Evolutionary conservation across 2,888 invertebrate species (phyloP), one percentile per base, ranked within the genome.

Genomic region (Resseliella maxima): DNA sequence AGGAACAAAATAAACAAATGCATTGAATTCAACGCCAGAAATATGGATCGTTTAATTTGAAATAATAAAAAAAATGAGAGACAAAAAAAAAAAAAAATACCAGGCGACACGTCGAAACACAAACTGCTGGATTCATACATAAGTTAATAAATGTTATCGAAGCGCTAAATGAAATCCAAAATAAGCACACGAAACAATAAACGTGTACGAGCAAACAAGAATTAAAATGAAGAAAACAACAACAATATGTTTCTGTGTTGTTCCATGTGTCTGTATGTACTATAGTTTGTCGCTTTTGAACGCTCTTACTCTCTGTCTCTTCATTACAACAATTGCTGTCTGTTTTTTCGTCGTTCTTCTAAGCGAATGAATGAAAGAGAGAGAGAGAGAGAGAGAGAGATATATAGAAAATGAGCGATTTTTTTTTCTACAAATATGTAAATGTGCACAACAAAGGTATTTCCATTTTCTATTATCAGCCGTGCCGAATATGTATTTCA

Each of bases 401-500:
- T n/a, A n/a, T n/a, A n/a, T n/a, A n/a, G n/a, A n/a, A n/a, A n/a
- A n/a, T n/a, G n/a, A n/a, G n/a, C n/a, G n/a, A n/a, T 81, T 81
- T 6, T 5, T 64, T 27, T 31, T 64, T 64, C 3, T 54, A 54
- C 35, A 36, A 27, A 64, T 81, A 81, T 81, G 81, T 81, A 81
- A 81, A 81, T 81, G 81, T 81, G 36, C 38, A 38, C 83, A 83
- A 38, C 83, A 83, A 83, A 83, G 36, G 83, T 83, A 83, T 83
- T 72, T 83, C 38, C 83, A 83, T 83, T 83, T 83, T 83, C 83
- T 83, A 83, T 83, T 83, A 83, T 83, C 83, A 38, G 12, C 83
- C 83, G 38, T 83, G 24, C 83, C 83, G 83, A 83, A 83, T 83
- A 83, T 83, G 83, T 83, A 83, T 83, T 83, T 38, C 83, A 83